phyloP scores from a whole-genome alignment of 2,888 invertebrate genomes.

The Pantelozetes paolii region DNA sequence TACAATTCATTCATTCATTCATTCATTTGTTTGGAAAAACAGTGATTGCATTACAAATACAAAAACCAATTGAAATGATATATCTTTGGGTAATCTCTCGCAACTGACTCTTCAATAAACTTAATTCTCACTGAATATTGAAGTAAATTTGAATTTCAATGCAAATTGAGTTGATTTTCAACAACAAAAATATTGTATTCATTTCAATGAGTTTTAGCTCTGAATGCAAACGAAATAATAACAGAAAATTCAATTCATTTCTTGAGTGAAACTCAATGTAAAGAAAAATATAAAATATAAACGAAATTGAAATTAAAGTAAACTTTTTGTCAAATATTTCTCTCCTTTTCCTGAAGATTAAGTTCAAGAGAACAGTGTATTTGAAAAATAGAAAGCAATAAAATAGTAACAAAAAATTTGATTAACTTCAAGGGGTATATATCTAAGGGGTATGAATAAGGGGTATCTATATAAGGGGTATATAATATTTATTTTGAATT shows the following conservation, averaged over 20 bases:
- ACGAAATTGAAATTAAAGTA: constrained; percentile 10
- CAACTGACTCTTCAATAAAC: constrained; percentile 19
- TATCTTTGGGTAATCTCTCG: constrained; percentile 8
- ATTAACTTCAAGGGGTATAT: background rate
- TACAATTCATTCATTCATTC: background rate
- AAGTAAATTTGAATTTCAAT: background rate
- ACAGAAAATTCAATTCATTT: background rate
- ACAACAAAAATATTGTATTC: background rate
- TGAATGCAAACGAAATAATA: too few relatives aligned
- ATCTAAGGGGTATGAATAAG: too few relatives aligned
- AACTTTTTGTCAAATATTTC: background rate
- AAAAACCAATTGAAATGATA: background rate
- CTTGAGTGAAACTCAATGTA: background rate
- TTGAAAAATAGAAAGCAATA: background rate
- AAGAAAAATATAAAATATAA: background rate
- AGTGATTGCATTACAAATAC: background rate
- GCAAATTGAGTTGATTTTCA: constrained; percentile 10
- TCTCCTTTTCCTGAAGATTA: background rate
- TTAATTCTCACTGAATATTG: constrained; percentile 1
- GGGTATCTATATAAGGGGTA: too few relatives aligned
- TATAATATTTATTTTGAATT: constrained; percentile 6
- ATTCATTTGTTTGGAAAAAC: background rate
- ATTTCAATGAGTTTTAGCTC: background rate
- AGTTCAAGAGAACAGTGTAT: background rate
- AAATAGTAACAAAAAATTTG: background rate